phyloP scores from a whole-genome alignment of 2,888 invertebrate genomes.

The Lasioglossum figueresi region DNA sequence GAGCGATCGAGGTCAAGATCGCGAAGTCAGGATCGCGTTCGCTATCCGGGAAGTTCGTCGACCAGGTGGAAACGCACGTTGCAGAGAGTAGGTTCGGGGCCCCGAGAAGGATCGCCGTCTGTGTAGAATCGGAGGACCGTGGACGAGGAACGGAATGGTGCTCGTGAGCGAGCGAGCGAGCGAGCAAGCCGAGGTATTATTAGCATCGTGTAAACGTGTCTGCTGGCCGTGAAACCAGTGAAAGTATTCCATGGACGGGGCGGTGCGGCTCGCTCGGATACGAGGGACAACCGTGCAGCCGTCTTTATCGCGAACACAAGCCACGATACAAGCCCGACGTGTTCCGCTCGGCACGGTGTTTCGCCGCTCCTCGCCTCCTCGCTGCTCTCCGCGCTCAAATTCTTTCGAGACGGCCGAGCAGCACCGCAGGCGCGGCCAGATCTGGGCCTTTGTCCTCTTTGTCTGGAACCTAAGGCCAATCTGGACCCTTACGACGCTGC shows the following conservation, averaged over 20 bases:
- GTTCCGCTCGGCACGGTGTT: constrained; percentile 10
- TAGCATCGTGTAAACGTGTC: constrained; percentile 81
- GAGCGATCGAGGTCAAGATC: constrained; percentile 28
- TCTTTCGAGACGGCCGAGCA: constrained; percentile 61
- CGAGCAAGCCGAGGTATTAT: constrained; percentile 72
- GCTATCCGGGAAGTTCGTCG: constrained; percentile 49
- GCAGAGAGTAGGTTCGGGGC: constrained; percentile 10
- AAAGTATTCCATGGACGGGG: constrained; percentile 80
- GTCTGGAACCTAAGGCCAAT: constrained; percentile 65
- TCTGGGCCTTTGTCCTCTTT: constrained; percentile 78
- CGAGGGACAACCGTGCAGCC: constrained; percentile 29
- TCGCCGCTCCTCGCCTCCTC: neutral
- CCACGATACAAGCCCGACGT: constrained; percentile 9
- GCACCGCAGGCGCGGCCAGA: constrained; percentile 64
- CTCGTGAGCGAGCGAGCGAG: constrained; percentile 10
- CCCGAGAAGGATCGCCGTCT: neutral
- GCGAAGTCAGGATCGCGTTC: constrained; percentile 13
- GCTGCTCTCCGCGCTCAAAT: constrained; percentile 45
- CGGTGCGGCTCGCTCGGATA: constrained; percentile 28
- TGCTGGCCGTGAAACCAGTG: constrained; percentile 83
- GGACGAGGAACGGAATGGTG: constrained; percentile 29
- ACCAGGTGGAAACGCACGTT: constrained; percentile 34
- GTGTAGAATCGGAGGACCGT: constrained; percentile 8
- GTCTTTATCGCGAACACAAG: constrained; percentile 54
- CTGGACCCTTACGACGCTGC: constrained; percentile 47